phyloP scores from a whole-genome alignment of 2,797 vertebrate genomes.

The Melanitta fusca region DNA sequence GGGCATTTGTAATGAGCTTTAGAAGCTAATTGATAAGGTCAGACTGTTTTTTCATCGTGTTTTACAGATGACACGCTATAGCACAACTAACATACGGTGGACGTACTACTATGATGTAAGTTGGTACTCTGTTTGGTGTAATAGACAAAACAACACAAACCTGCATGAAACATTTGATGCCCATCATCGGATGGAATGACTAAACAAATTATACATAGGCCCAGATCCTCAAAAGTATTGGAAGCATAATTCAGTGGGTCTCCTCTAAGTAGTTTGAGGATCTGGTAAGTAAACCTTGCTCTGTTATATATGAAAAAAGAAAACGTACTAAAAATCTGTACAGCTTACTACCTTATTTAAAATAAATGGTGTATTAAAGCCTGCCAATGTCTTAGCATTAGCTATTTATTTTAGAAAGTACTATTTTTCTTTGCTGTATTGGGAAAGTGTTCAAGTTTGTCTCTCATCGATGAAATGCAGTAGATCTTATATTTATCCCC shows the following conservation, averaged over 20 bases:
- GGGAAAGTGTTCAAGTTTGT: neutral
- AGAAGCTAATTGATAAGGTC: neutral
- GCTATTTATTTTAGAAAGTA: constrained; percentile 1
- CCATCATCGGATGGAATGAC: neutral
- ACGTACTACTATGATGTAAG: neutral
- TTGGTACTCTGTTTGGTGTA: neutral
- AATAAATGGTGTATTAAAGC: constrained; percentile 43
- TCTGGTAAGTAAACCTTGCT: neutral
- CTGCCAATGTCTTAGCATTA: constrained; percentile 22
- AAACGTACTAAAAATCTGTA: neutral
- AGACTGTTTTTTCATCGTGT: neutral
- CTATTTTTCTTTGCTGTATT: neutral
- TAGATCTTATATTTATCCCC: neutral
- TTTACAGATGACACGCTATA: neutral
- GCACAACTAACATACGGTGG: neutral
- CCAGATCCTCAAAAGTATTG: neutral
- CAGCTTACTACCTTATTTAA: neutral
- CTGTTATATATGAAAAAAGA: neutral
- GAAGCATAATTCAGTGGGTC: neutral
- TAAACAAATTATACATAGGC: neutral
- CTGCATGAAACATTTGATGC: neutral
- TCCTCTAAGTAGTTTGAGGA: neutral
- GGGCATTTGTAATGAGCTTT: neutral
- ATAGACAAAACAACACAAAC: neutral
- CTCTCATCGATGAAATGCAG: neutral